These are phyloP conservation scores for Schizothorax lantsangensis DNA, from an alignment of 2,797 vertebrate species.

Conservation along the genomic window DNA sequence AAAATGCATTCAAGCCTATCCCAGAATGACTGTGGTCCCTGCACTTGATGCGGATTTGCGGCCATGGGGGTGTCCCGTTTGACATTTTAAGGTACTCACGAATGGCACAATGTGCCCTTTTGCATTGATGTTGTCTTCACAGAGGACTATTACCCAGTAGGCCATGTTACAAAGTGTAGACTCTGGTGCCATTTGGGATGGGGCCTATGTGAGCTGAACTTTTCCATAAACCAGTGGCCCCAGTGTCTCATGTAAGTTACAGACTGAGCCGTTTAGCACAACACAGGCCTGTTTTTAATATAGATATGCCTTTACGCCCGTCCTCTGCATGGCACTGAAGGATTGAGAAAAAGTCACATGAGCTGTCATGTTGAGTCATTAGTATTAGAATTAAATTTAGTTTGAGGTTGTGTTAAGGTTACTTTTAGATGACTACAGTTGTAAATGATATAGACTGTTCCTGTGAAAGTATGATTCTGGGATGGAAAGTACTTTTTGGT, in stretches of 20 bases:
- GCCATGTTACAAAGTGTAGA: not conserved
- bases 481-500: not conserved
- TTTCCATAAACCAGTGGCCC: constrained; percentile 21
- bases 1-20: not conserved
- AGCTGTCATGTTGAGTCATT: constrained; percentile 13
- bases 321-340: constrained; percentile 13
- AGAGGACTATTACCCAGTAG: not conserved
- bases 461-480: not conserved
- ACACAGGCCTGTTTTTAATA: constrained; percentile 21
- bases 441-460: not conserved
- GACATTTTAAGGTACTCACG: not conserved
- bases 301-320: not conserved
- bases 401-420: not conserved
- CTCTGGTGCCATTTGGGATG: not conserved
- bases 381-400: not conserved
- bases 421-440: not conserved
- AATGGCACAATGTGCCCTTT: not conserved
- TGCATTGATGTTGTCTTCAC: not conserved
- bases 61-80: not conserved
- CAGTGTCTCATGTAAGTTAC: constrained; percentile 22
- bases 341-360: not conserved
- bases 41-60: not conserved
- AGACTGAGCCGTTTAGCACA: constrained; percentile 34
- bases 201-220: not conserved
- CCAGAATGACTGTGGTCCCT: not conserved